Conservation (phyloP, 2,888 invertebrate genomes). For the Nomada flava region DNA sequence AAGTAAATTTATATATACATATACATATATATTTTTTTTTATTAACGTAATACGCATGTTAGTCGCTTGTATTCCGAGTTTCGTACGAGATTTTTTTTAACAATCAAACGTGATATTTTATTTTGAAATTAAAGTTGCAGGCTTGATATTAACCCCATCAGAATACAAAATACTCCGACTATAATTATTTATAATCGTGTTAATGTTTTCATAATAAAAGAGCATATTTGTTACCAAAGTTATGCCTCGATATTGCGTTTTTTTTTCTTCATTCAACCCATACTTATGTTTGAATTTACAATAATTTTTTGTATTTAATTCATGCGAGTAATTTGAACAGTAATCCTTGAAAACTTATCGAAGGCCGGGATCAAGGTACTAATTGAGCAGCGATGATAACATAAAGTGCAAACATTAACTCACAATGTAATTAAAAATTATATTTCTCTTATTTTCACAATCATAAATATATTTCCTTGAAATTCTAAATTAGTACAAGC, state of each 20-base stretch:
- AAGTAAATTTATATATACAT: slow-evolving; percentile 35
- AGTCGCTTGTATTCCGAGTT: slow-evolving; percentile 31
- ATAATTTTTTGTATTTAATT: background rate
- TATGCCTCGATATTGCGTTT: background rate
- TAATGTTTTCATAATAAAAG: slow-evolving; percentile 50
- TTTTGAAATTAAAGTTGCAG: slow-evolving; percentile 15
- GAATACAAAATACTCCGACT: slow-evolving; percentile 11
- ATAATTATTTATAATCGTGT: slow-evolving; percentile 33
- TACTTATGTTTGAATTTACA: background rate
- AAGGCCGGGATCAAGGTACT: slow-evolving; percentile 14
- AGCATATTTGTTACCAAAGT: slow-evolving; percentile 41
- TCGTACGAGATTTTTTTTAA: slow-evolving; percentile 9
- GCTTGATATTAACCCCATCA: slow-evolving; percentile 19
- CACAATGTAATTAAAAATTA: slow-evolving; percentile 37
- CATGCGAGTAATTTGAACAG: background rate
- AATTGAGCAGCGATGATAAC: slow-evolving; percentile 10
- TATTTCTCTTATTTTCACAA: slow-evolving; percentile 35
- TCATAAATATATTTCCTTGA: slow-evolving; percentile 39
- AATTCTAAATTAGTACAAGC: slow-evolving; percentile 27
- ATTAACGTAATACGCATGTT: slow-evolving; percentile 51
- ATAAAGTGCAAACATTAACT: slow-evolving; percentile 28
- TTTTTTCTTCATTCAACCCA: background rate
- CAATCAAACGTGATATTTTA: slow-evolving; percentile 6
- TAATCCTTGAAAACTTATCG: slow-evolving; percentile 9
- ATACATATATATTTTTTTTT: slow-evolving; percentile 39